Evolutionary conservation across 2,113 vertebrate genomes (phyloP).

Genomic region (Cephalopholis sonnerati): DNA sequence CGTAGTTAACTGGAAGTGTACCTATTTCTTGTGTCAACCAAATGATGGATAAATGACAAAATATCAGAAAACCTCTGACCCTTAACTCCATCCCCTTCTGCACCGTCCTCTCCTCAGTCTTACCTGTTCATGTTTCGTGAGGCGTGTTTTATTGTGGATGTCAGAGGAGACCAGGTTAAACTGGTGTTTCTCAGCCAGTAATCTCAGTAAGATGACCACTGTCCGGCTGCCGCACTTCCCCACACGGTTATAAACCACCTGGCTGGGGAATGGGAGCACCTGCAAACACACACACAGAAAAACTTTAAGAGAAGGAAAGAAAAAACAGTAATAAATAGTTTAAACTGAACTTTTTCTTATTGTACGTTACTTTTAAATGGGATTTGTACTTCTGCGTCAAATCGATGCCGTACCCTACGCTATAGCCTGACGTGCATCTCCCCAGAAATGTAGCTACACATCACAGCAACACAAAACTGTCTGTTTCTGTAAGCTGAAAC

Average conservation of each 20-base stretch:
- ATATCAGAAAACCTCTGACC: not conserved
- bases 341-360: not conserved
- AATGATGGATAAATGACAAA: not conserved
- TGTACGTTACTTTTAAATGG: not conserved
- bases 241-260: conserved; percentile 99
- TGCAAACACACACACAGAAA: conserved; percentile 67
- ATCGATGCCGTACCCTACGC: no score
- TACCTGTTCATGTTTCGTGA: conserved; percentile 97
- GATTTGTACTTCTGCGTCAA: no score
- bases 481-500: no score
- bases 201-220: conserved; percentile 94
- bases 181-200: conserved; percentile 94
- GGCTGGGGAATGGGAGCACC: conserved; percentile 96
- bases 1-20: no score
- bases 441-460: no score
- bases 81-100: not conserved
- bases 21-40: not conserved
- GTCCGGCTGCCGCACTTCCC: conserved; percentile 99
- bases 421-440: no score
- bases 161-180: conserved; percentile 97
- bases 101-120: conserved; percentile 35
- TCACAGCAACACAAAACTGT: no score
- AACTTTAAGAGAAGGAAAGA: not conserved
- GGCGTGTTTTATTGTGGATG: conserved; percentile 98
- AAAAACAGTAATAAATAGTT: not conserved